Percentiles rank a stretch among this genome's conserved stretches.
Conservation (phyloP, 1,140 invertebrate species). For the Lysiphlebus fabarum region DNA sequence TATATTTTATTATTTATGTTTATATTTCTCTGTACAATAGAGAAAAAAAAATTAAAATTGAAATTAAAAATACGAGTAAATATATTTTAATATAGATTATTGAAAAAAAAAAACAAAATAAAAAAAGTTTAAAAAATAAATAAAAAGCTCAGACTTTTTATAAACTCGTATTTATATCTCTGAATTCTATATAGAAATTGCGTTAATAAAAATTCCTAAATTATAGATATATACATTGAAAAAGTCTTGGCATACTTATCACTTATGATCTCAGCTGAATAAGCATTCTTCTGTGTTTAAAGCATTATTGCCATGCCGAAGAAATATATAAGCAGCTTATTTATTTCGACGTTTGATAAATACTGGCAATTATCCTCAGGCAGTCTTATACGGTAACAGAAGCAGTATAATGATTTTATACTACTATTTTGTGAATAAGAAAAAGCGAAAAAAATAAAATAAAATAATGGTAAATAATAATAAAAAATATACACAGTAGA, state of each 20-base stretch:
- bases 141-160: too few species aligned
- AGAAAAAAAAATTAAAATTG: too few species aligned
- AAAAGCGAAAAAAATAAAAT: too few species aligned
- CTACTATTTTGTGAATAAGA: neutral
- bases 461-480: neutral
- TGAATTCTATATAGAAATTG: neutral
- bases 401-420: neutral
- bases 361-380: slow-evolving; percentile 45
- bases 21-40: too few species aligned
- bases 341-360: slow-evolving; percentile 50
- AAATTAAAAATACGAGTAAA: too few species aligned
- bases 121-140: too few species aligned
- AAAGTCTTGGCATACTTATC: slow-evolving; percentile 40
- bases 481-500: neutral
- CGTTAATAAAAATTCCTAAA: slow-evolving; percentile 29
- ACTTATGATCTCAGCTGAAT: slow-evolving; percentile 31
- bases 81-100: too few species aligned
- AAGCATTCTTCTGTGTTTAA: slow-evolving; percentile 29
- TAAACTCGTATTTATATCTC: too few species aligned
- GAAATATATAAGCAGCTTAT: slow-evolving; percentile 46
- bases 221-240: too few species aligned
- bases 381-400: slow-evolving; percentile 14
- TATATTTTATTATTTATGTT: too few species aligned
- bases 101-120: too few species aligned
- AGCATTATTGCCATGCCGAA: slow-evolving; percentile 32